Evolutionary conservation across 2,113 vertebrate genomes (phyloP), one percentile per base, ranked within the genome.

Genomic region (Hyla sarda): DNA sequence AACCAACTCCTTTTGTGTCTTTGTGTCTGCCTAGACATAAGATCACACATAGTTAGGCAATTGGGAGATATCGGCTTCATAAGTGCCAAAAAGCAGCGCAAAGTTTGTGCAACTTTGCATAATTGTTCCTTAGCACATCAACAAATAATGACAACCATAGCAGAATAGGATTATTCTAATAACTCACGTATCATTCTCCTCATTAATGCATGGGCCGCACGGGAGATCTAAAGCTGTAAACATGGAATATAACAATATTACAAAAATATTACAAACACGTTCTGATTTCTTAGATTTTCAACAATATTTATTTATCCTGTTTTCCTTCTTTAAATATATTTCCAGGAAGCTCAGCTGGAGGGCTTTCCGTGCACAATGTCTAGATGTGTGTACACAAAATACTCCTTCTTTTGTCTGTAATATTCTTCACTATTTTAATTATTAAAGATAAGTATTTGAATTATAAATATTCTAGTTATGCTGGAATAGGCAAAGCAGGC

Each of bases 381-480:
- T 94, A 94, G 93, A 95, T 93, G 93, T 96, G 93, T 95, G 95
- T 95, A 94, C 94, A 94, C 96, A 95, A 96, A 95, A 96, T 95
- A 95, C 95, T 93, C 95, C 95, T 95, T 92, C 94, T 95, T 98
- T 97, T 96, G 94, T 95, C 96, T 98, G 97, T 97, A 98, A 97
- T 98, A 98, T 97, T 96, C 96, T 94, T 95, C 94, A 92, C 96
- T 94, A 82, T 95, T 98, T 99, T 99, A 99, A 99, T 99, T 98
- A 99, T 99, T 99, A 97, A 99, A 98, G 97, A 97, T 98, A 98
- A 98, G 98, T 97, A 99, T 99, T 99, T 99, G 97, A 99, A 99
- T 99, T 98, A 99, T 99, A 99, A 98, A 99, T 99, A 98, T 99
- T 98, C 98, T 99, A 98, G 98, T 98, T 99, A 99, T 98, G 98